phyloP scores from a whole-genome alignment of 2,888 invertebrate genomes.

The Tipula confusa region DNA sequence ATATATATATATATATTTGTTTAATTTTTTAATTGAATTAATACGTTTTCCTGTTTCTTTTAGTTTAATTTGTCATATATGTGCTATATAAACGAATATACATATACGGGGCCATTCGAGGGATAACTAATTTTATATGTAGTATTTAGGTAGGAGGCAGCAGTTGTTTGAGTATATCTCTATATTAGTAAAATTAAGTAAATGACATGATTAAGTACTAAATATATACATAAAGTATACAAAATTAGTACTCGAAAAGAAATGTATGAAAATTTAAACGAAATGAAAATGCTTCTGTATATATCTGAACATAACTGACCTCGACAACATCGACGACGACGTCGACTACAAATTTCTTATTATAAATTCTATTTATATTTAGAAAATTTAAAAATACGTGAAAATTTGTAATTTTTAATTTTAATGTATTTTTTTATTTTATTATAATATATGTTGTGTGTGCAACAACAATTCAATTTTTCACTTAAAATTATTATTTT shows the following conservation, averaged over 20 bases:
- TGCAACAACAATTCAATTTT: background rate
- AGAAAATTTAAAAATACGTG: background rate
- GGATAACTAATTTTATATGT: background rate
- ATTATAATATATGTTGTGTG: background rate
- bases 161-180: background rate
- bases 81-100: background rate
- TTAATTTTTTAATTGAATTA: slow-evolving; percentile 15
- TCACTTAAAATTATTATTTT: background rate
- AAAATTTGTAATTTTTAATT: background rate
- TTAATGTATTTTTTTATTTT: background rate
- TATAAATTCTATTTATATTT: background rate
- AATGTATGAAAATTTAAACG: too few species aligned
- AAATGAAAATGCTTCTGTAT: background rate
- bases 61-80: background rate
- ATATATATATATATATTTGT: background rate
- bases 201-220: background rate
- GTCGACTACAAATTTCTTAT: background rate
- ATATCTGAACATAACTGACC: background rate
- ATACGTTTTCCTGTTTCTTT: slow-evolving; percentile 27
- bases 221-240: too few species aligned
- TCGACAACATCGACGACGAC: background rate
- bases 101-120: background rate
- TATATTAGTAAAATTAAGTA: background rate
- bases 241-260: too few species aligned
- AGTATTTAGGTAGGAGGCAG: background rate